phyloP scores from a whole-genome alignment of 2,888 invertebrate genomes.

The Meteorus colon region DNA sequence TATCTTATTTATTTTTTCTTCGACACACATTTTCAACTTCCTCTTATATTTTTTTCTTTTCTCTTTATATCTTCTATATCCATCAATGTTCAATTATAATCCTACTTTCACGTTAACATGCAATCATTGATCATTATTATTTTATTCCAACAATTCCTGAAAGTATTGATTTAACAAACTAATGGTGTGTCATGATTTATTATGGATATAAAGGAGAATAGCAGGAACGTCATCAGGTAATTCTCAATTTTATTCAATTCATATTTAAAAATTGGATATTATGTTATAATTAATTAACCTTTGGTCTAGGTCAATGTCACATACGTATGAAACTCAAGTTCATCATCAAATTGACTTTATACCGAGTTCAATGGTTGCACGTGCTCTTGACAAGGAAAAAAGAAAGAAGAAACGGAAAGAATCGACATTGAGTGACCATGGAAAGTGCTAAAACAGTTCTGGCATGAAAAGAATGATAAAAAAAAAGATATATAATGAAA shows the following conservation, averaged over 20 bases:
- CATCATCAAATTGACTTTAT: background rate
- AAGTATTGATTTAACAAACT: too few relatives aligned
- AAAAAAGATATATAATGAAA: background rate
- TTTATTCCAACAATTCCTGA: too few relatives aligned
- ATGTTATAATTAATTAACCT: background rate
- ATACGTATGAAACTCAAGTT: background rate
- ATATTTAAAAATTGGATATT: background rate
- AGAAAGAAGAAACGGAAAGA: background rate
- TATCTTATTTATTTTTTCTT: background rate
- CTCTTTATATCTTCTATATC: background rate
- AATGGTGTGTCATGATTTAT: too few relatives aligned
- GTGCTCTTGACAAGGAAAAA: background rate
- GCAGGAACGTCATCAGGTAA: too few relatives aligned
- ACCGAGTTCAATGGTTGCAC: background rate
- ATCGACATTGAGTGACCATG: too few relatives aligned
- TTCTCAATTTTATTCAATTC: background rate
- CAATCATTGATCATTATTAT: too few relatives aligned
- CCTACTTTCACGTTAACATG: too few relatives aligned
- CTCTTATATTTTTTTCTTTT: background rate
- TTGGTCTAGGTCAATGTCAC: constrained; percentile 6
- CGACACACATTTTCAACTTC: background rate
- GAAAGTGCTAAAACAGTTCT: background rate
- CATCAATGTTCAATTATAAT: too few relatives aligned
- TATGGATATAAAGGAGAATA: too few relatives aligned
- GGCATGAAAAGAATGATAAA: background rate